Evolutionary conservation across 1,140 invertebrate genomes (phyloP).

Genomic region (Eurytemora carolleeae): DNA sequence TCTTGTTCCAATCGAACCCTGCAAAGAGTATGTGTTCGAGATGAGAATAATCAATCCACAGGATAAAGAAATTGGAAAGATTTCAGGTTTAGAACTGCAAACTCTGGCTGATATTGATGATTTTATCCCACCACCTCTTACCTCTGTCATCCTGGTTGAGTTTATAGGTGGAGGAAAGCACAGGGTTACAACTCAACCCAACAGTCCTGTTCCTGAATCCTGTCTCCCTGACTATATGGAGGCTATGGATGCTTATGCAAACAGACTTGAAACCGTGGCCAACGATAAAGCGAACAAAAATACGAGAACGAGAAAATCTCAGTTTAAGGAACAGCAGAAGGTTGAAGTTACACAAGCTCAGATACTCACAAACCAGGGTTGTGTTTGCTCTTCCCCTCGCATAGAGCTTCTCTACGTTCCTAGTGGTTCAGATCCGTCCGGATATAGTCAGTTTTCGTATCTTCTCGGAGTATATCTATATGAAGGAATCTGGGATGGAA

Average conservation of each 20-base stretch:
- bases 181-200: not conserved
- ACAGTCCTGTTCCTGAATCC: not conserved
- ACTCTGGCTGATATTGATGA: not conserved
- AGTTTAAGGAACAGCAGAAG: not conserved
- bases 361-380: not conserved
- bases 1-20: not conserved
- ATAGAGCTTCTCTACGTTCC: too few species aligned
- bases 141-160: not conserved
- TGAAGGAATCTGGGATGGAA: not conserved
- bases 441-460: not conserved
- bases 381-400: not conserved
- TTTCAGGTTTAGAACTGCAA: not conserved
- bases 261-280: not conserved
- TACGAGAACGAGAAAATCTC: not conserved
- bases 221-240: not conserved
- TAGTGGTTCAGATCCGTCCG: too few species aligned
- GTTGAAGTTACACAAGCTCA: not conserved
- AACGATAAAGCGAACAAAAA: not conserved
- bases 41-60: not conserved
- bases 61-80: not conserved
- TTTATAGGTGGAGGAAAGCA: not conserved
- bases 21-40: not conserved
- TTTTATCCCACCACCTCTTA: not conserved
- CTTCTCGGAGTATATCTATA: not conserved
- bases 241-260: not conserved